Conservation (phyloP, 2,113 vertebrate species). For the Sinocyclocheilus anshuiensis region DNA sequence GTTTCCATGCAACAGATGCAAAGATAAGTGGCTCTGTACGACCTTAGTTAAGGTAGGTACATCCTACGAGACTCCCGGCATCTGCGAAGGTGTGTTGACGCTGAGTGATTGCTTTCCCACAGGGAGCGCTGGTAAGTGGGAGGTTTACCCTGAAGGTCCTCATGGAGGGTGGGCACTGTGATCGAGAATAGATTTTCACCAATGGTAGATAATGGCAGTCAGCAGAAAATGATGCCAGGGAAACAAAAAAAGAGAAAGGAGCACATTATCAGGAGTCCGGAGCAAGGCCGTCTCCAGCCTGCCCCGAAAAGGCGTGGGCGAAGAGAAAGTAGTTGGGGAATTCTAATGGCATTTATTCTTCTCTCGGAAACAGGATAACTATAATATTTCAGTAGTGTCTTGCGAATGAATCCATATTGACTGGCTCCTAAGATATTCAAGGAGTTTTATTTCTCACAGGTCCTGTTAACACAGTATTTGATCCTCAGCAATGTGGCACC, state of each 20-base stretch:
- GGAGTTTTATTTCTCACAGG: constrained; percentile 16
- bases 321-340: constrained; percentile 2
- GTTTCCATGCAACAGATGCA: constrained; percentile 45
- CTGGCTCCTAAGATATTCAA: constrained; percentile 6
- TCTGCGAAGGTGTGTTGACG: constrained; percentile 40
- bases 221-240: constrained; percentile 48
- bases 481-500: not conserved
- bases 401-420: not conserved
- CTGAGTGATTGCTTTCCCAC: constrained; percentile 47
- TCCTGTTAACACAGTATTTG: constrained; percentile 24
- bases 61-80: constrained; percentile 12
- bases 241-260: constrained; percentile 8
- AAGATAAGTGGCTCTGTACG: constrained; percentile 21
- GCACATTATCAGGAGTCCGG: constrained; percentile 19
- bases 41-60: constrained; percentile 34
- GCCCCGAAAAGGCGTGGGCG: not conserved
- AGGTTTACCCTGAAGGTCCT: constrained; percentile 41
- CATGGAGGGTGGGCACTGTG: constrained; percentile 35
- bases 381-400: constrained; percentile 35
- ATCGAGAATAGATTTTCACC: constrained; percentile 51
- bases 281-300: constrained; percentile 10
- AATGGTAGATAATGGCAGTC: constrained; percentile 51
- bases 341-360: constrained; percentile 23
- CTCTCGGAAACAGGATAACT: constrained; percentile 28
- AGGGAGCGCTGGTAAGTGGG: constrained; percentile 39